These are phyloP conservation scores for Heliconius ismenius DNA, from an alignment of 2,888 invertebrate species.

Conservation along the genomic window DNA sequence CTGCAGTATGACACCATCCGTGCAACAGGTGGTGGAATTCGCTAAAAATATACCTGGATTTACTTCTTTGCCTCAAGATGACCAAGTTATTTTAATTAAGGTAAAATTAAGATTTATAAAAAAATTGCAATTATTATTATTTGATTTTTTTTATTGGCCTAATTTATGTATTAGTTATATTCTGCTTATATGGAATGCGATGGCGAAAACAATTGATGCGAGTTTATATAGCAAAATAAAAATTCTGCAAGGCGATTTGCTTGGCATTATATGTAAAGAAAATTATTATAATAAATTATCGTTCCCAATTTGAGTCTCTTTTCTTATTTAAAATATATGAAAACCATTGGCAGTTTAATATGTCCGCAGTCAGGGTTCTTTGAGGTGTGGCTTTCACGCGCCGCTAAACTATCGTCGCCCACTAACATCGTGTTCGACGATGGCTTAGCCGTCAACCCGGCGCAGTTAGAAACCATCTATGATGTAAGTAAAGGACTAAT, in stretches of 20 bases:
- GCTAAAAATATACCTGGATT: slow-evolving; percentile 97
- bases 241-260: background rate
- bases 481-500: slow-evolving; percentile 80
- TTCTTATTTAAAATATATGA: slow-evolving; percentile 15
- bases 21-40: slow-evolving; percentile 97
- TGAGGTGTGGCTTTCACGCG: slow-evolving; percentile 96
- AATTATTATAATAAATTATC: background rate
- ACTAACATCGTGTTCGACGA: slow-evolving; percentile 93
- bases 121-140: background rate
- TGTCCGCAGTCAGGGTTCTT: slow-evolving; percentile 89
- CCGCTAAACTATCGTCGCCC: slow-evolving; percentile 89
- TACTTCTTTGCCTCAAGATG: slow-evolving; percentile 94
- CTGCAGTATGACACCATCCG: slow-evolving; percentile 91
- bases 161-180: background rate
- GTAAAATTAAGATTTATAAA: slow-evolving; percentile 53
- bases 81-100: slow-evolving; percentile 97
- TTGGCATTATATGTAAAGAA: background rate
- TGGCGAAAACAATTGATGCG: background rate
- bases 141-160: background rate
- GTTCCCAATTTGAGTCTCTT: background rate
- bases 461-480: slow-evolving; percentile 92
- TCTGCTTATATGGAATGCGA: background rate
- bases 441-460: slow-evolving; percentile 90
- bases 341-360: slow-evolving; percentile 49
- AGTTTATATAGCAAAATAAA: background rate